phyloP scores from a whole-genome alignment of 2,113 vertebrate genomes.

The Harpagus bidentatus region DNA sequence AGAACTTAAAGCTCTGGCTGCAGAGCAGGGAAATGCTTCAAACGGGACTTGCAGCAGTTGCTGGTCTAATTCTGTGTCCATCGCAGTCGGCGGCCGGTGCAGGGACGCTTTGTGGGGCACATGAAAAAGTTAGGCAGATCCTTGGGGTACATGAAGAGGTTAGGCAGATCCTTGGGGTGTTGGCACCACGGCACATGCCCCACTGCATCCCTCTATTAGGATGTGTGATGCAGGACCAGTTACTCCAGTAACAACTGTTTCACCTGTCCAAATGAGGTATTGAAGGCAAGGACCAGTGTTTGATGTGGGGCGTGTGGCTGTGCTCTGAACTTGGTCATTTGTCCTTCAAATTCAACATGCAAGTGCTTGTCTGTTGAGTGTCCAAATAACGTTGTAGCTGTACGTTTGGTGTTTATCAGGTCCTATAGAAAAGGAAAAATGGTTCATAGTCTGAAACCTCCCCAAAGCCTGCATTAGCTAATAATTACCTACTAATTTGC shows the following conservation, averaged over 20 bases:
- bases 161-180: background rate
- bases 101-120: rapidly evolving
- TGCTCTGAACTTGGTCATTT: background rate
- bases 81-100: rapidly evolving
- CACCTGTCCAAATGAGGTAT: background rate
- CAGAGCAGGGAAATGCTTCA: background rate
- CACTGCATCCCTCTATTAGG: rapidly evolving
- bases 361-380: background rate
- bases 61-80: background rate
- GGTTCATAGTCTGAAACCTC: background rate
- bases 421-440: background rate
- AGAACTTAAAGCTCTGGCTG: background rate
- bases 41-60: background rate
- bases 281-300: background rate
- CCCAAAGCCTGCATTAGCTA: background rate
- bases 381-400: background rate
- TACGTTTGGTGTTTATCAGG: background rate
- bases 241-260: background rate
- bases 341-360: background rate
- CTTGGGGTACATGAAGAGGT: background rate
- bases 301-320: background rate
- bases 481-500: background rate
- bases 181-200: rapidly evolving
- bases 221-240: background rate
- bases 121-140: background rate